Percentiles rank a stretch among this genome's conserved stretches.
These are phyloP conservation scores for Varanus salvator DNA, from an alignment of 2,113 vertebrate species.

Conservation along the genomic window DNA sequence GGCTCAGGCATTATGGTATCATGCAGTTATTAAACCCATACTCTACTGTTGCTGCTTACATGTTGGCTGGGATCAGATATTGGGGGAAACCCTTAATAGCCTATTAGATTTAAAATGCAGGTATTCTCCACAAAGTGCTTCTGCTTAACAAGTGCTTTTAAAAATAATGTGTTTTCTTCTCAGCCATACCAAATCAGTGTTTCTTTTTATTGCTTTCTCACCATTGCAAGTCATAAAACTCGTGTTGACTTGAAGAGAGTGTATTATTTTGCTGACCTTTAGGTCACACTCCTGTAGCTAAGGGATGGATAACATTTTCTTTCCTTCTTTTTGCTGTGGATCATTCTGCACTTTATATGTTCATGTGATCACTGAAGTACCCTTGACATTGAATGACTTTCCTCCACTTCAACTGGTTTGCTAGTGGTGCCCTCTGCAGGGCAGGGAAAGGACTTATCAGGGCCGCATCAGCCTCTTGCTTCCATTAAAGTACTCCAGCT, in stretches of 20 bases:
- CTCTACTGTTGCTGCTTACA: background rate
- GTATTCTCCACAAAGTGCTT: background rate
- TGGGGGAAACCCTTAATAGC: background rate
- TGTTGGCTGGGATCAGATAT: background rate
- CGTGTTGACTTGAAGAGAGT: background rate
- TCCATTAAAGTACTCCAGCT: background rate
- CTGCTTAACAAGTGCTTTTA: background rate
- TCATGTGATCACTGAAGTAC: background rate
- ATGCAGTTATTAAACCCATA: background rate
- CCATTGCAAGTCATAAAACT: background rate
- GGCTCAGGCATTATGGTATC: background rate
- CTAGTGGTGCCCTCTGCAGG: background rate
- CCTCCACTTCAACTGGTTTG: background rate
- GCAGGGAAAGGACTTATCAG: background rate
- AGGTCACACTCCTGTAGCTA: background rate
- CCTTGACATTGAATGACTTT: background rate
- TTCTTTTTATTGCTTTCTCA: slow-evolving; percentile 10
- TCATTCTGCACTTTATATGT: background rate
- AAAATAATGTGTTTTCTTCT: background rate
- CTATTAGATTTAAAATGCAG: background rate
- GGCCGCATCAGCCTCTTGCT: background rate
- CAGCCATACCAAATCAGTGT: background rate
- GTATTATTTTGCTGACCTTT: background rate
- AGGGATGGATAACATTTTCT: background rate
- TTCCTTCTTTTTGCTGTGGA: background rate